Conservation (phyloP, 2,113 vertebrate species). For the Catagonus wagneri region DNA sequence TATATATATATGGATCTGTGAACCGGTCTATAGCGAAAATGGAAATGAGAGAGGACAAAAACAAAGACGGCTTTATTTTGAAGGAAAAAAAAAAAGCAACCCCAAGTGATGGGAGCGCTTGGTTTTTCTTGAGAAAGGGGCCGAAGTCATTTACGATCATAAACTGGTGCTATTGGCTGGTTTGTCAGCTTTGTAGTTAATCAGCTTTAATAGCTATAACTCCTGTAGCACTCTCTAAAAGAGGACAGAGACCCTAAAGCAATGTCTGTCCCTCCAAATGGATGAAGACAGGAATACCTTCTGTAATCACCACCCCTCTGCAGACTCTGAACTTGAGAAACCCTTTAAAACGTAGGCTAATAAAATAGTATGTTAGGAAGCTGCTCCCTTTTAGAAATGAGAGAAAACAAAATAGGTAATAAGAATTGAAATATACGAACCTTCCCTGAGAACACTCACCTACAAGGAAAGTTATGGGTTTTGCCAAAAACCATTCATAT, state of each 20-base stretch:
- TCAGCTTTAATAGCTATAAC: neutral
- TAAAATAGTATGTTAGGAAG: neutral
- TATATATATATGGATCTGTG: neutral
- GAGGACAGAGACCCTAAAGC: neutral
- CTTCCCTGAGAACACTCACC: neutral
- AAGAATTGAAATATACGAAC: neutral
- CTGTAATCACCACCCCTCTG: neutral
- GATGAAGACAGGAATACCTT: neutral
- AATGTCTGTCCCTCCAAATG: neutral
- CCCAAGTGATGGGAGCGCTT: neutral
- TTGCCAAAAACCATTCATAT: neutral
- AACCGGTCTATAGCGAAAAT: constrained; percentile 61
- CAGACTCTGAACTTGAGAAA: neutral
- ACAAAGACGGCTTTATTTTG: constrained; percentile 73
- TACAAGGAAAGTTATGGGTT: neutral
- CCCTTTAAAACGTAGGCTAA: neutral
- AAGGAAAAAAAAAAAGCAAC: neutral
- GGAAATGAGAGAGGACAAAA: constrained; percentile 77
- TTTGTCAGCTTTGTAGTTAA: neutral
- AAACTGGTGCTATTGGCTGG: neutral
- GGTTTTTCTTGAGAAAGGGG: neutral
- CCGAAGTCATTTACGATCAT: neutral
- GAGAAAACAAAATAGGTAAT: neutral
- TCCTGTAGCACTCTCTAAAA: neutral
- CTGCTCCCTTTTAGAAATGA: constrained; percentile 19